Evolutionary conservation across 1,140 invertebrate species (phyloP).

Genomic region (Habropoda laboriosa): DNA sequence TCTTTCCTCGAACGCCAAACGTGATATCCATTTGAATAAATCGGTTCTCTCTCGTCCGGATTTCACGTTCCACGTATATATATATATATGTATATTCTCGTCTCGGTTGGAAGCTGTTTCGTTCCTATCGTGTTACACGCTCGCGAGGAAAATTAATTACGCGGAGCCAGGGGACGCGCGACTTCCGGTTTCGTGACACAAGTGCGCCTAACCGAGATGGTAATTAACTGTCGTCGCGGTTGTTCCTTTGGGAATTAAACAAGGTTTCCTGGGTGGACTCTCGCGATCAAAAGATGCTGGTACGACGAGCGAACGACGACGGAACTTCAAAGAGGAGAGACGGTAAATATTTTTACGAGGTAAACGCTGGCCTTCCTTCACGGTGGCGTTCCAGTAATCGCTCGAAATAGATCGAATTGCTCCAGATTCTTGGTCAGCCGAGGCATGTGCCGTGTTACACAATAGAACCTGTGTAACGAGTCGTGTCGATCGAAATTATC

Average conservation of each 20-base stretch:
- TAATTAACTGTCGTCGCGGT: neutral
- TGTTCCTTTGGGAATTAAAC: neutral
- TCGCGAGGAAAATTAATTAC: neutral
- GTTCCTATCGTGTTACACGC: neutral
- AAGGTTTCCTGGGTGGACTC: no score
- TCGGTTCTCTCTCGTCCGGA: neutral
- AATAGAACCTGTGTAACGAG: conserved; percentile 14
- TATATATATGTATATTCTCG: neutral
- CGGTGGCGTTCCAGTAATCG: conserved; percentile 59
- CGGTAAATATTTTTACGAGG: conserved; percentile 57
- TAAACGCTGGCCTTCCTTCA: conserved; percentile 30
- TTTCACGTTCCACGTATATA: neutral
- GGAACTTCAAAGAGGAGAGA: conserved; percentile 18
- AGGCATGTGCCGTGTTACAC: conserved; percentile 16
- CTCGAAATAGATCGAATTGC: conserved; percentile 65
- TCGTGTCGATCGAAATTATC: neutral
- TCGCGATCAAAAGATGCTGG: no score
- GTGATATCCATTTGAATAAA: neutral
- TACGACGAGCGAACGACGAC: no score
- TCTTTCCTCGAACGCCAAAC: neutral
- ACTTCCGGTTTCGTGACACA: conserved; percentile 9
- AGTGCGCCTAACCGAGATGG: neutral
- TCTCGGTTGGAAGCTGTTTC: neutral
- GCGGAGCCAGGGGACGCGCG: neutral
- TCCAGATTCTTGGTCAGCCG: conserved; percentile 52